Evolutionary conservation across 1,140 invertebrate species (phyloP), one percentile per base, ranked within the genome.

Genomic region (Anthonomus grandis): DNA sequence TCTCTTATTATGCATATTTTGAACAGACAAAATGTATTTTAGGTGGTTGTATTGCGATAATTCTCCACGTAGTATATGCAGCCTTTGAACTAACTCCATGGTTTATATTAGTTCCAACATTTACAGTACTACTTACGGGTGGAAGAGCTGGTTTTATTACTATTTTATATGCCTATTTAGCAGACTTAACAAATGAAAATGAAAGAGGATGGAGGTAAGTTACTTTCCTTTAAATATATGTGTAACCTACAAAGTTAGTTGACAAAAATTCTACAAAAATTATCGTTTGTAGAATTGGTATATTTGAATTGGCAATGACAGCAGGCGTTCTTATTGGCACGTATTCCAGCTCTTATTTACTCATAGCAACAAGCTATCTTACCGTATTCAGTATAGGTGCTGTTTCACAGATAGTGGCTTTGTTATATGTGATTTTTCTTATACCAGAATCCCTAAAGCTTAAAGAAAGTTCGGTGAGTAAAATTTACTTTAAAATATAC

Each of bases 241-340:
- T 9, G 37, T 23, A 46, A 4, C 3, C 17, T 18, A n/a, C n/a
- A n/a, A n/a, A n/a, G n/a, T n/a, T n/a, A n/a, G n/a, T n/a, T n/a
- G n/a, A n/a, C n/a, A n/a, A n/a, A n/a, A n/a, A n/a, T n/a, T n/a
- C n/a, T n/a, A n/a, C n/a, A n/a, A n/a, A n/a, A n/a, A n/a, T n/a
- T 41, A 4, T 22, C 5, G 4, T 47, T 18, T 53, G 15, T 62
- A 83, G 81, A 60, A 79, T 87, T 75, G 83, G 82, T 36, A 74
- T 81, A 36, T 69, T 86, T 60, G 80, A 86, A 65, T 77, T 77
- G 8, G 65, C 75, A 0, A 70, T 85, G n/a, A 79, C 78, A 21
- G 63, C 75, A 19, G 85, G 83, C 5, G 60, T 79, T 31, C 70
- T 86, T 5, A 62, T 78, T 18, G 85, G 85, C 3, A 78, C 78